These are phyloP conservation scores for Acanthopleura granulata DNA, from an alignment of 2,888 invertebrate genomes.

Conservation along the genomic window DNA sequence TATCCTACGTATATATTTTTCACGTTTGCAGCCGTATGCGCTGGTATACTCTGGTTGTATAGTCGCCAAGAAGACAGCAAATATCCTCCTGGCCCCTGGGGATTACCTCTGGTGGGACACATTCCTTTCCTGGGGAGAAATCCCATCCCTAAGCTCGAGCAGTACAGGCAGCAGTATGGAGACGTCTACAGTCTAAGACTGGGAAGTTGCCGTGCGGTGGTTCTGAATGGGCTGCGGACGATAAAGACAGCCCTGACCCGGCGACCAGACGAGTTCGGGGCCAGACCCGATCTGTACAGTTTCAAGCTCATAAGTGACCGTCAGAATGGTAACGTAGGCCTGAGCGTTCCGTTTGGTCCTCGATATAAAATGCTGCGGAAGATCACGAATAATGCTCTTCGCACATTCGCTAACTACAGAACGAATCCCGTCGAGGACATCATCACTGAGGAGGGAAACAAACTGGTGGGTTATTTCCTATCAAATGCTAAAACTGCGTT, in stretches of 20 bases:
- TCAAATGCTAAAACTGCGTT: neutral
- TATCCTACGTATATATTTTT: too few relatives aligned
- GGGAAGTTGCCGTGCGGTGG: constrained; percentile 37
- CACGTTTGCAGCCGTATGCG: too few relatives aligned
- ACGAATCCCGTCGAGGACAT: constrained; percentile 28
- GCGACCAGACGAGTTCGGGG: constrained; percentile 29
- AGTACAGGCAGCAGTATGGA: constrained; percentile 35
- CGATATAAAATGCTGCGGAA: constrained; percentile 38
- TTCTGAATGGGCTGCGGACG: constrained; percentile 33
- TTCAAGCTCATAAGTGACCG: constrained; percentile 22
- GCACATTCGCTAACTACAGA: constrained; percentile 28
- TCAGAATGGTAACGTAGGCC: constrained; percentile 12
- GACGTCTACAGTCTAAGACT: constrained; percentile 36
- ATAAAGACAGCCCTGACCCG: constrained; percentile 29
- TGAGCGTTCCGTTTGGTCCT: constrained; percentile 25
- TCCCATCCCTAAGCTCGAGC: constrained; percentile 30
- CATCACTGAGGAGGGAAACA: constrained; percentile 23
- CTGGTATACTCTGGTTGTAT: neutral
- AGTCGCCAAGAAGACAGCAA: neutral
- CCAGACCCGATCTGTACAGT: constrained; percentile 31
- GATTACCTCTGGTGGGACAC: constrained; percentile 39
- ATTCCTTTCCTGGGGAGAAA: constrained; percentile 34
- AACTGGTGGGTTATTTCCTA: constrained; percentile 17
- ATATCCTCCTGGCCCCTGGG: constrained; percentile 34
- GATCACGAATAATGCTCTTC: constrained; percentile 33